Base-by-base conservation (phyloP, 2,888 invertebrate species). In the Diploptera punctata region DNA sequence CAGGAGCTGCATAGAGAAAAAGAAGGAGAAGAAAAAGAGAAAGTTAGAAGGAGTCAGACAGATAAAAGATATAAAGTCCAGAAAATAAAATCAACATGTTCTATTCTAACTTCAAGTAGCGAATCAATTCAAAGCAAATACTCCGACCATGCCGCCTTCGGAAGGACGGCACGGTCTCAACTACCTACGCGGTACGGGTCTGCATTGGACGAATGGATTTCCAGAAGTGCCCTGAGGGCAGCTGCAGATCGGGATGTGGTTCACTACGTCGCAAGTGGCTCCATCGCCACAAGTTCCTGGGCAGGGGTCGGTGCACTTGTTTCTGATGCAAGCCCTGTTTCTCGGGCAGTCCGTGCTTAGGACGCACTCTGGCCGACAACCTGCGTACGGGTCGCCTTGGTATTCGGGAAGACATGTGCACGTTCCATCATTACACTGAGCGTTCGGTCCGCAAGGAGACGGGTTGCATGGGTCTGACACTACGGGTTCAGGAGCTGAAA, bases 171-270 rank as follows among this genome's bases (percentile, higher is more conserved):
- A 80, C 54, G 79, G 80, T 61, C 78, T 79, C 3, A 61, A 21
- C 60, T 21, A 69, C 16, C 4, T 33, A 76, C 79, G 85, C 83
- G 80, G 83, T 78, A 84, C 81, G 52, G 86, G 82, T 62, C 84
- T 82, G 80, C 93, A 93, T 74, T 87, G 85, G 77, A 87, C 87
- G 79, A 93, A 93, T 61, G 93, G 91, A 84, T 93, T 92, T 76
- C 93, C 92, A 77, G 90, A 90, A 78, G 87, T 91, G 47, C 89
- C 89, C 76, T 81, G 82, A 54, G 84, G 85, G 31, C 93, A 93
- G 78, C 87, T 89, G 79, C 91, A 91, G 77, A 91, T 89, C 1
- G 91, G 90, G 79, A 89, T 90, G 79, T 91, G 91, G 80, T 91
- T 90, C 74, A 90, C 87, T 7, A 91, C 91, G 80, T 89, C 86